phyloP scores from a whole-genome alignment of 1,140 invertebrate species.

The Calosoma granatense region DNA sequence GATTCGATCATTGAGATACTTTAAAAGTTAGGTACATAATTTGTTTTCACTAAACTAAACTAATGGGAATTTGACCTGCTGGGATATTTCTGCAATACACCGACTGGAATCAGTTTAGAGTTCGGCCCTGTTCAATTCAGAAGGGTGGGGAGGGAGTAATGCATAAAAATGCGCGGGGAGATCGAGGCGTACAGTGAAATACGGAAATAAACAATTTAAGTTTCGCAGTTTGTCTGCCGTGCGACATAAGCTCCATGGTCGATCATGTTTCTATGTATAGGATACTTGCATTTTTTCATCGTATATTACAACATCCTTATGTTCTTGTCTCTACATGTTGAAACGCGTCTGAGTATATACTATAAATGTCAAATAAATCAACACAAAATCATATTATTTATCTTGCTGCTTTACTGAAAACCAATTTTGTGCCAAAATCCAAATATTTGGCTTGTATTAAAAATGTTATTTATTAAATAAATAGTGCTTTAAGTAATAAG shows the following conservation, averaged over 20 bases:
- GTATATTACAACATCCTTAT: background rate
- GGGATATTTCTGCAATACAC: background rate
- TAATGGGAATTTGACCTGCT: background rate
- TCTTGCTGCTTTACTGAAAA: background rate
- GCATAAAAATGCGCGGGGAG: background rate
- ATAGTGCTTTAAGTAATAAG: too few relatives aligned
- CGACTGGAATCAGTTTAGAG: too few relatives aligned
- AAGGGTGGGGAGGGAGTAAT: background rate
- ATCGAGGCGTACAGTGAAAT: background rate
- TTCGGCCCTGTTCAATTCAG: too few relatives aligned
- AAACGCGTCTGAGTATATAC: background rate
- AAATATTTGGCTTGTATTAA: too few relatives aligned
- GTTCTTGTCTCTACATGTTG: background rate
- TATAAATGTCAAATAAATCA: background rate
- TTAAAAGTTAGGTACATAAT: background rate
- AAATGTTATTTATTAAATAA: too few relatives aligned
- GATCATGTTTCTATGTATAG: constrained; percentile 1
- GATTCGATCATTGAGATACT: background rate
- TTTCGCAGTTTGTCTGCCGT: background rate
- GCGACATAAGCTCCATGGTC: background rate
- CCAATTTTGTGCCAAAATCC: background rate
- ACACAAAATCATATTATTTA: background rate
- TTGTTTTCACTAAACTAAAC: background rate
- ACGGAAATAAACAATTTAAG: constrained; percentile 10
- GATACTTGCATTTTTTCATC: background rate